Percentiles rank a stretch among this genome's conserved stretches.
These are phyloP conservation scores for Clitarchus hookeri DNA, from an alignment of 2,888 invertebrate genomes.

Conservation along the genomic window DNA sequence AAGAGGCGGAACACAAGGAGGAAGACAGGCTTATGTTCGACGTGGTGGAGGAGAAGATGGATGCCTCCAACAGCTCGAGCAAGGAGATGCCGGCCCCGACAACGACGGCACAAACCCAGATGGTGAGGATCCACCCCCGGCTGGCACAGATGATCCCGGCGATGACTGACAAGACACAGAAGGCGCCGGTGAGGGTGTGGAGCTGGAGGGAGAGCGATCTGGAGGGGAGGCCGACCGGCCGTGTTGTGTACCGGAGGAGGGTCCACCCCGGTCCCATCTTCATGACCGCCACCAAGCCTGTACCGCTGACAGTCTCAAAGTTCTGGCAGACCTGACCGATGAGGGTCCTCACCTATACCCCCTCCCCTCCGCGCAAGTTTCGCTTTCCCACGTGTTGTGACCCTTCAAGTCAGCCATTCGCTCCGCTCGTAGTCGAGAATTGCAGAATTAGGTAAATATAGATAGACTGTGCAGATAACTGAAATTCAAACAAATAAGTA, in stretches of 20 bases:
- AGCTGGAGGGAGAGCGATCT: conserved; percentile 19
- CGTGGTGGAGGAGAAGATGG: neutral
- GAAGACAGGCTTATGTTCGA: neutral
- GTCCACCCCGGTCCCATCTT: neutral
- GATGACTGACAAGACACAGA: too few relatives aligned
- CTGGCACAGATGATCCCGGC: neutral
- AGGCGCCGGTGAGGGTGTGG: neutral
- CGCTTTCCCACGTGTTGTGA: neutral
- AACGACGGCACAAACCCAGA: neutral
- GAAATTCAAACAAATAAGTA: too few relatives aligned
- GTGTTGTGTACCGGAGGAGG: neutral
- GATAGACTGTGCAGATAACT: too few relatives aligned
- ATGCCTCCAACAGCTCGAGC: neutral
- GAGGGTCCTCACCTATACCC: too few relatives aligned
- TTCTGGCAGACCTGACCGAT: neutral
- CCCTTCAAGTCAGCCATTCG: neutral
- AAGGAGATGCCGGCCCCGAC: neutral
- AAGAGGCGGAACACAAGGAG: neutral
- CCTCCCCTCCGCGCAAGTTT: neutral
- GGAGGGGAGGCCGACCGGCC: neutral
- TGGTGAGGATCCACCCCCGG: neutral
- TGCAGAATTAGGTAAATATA: neutral
- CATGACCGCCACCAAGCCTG: neutral
- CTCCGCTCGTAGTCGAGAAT: neutral
- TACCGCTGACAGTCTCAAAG: neutral